A percentile compares a stretch with the other conserved stretches of the same genome.
These are phyloP conservation scores for Liodrosophila aerea DNA, from an alignment of 2,888 invertebrate genomes.

Conservation along the genomic window DNA sequence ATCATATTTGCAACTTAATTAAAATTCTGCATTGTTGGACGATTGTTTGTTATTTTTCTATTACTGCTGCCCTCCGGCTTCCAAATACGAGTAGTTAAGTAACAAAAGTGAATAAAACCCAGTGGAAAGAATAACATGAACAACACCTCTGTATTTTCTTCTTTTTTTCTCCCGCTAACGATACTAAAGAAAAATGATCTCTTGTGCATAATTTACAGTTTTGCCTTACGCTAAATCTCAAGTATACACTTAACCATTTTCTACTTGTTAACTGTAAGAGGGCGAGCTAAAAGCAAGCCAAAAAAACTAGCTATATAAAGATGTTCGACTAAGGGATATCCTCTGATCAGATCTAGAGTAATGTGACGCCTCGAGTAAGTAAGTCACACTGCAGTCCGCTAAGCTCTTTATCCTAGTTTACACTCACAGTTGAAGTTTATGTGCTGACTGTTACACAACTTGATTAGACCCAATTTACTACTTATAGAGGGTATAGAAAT, in stretches of 20 bases:
- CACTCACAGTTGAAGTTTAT: too few relatives aligned
- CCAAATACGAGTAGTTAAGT: slow-evolving; percentile 18
- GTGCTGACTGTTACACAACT: not conserved
- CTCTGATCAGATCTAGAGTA: not conserved
- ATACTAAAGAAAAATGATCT: slow-evolving; percentile 72
- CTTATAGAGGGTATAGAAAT: slow-evolving; percentile 24
- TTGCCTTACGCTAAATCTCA: slow-evolving; percentile 72
- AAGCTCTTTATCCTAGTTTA: too few relatives aligned
- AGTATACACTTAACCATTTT: slow-evolving; percentile 74
- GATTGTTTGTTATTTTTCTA: slow-evolving; percentile 44
- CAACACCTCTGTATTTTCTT: slow-evolving; percentile 20
- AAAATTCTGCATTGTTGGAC: slow-evolving; percentile 56
- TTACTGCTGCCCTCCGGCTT: slow-evolving; percentile 20
- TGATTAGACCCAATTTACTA: not conserved
- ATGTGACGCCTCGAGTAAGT: too few relatives aligned
- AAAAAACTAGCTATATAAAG: slow-evolving; percentile 36
- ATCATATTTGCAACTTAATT: slow-evolving; percentile 74
- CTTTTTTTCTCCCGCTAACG: slow-evolving; percentile 20
- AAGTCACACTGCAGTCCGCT: too few relatives aligned
- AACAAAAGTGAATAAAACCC: slow-evolving; percentile 31
- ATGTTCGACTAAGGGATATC: not conserved
- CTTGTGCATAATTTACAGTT: slow-evolving; percentile 78
- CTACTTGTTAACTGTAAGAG: slow-evolving; percentile 67
- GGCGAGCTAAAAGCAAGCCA: slow-evolving; percentile 39
- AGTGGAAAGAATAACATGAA: slow-evolving; percentile 6